Conservation (phyloP, 2,797 vertebrate species). For the Acrocephalus scirpaceus region DNA sequence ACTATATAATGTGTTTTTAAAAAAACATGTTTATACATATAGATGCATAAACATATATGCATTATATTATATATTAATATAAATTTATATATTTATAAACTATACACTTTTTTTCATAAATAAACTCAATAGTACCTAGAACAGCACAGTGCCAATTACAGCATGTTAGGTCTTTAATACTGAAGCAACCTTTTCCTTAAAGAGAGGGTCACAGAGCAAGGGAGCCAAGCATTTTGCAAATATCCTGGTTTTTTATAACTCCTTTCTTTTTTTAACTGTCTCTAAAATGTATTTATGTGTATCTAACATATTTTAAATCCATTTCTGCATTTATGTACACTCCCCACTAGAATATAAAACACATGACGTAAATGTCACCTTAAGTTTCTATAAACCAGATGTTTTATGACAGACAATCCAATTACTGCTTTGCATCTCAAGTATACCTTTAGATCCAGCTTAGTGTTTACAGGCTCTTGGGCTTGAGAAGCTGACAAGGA, state of each 20-base stretch:
- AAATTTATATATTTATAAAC: not conserved
- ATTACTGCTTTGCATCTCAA: not conserved
- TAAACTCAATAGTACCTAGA: not conserved
- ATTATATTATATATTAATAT: no score
- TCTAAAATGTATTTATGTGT: no score
- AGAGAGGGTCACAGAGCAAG: not conserved
- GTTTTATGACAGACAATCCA: constrained; percentile 11
- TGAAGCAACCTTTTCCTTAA: not conserved
- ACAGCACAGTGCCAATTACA: not conserved
- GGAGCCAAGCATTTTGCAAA: not conserved
- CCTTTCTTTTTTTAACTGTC: not conserved
- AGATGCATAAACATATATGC: not conserved
- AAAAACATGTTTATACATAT: not conserved
- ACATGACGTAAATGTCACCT: not conserved
- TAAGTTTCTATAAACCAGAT: not conserved
- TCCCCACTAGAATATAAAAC: not conserved
- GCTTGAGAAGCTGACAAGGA: constrained; percentile 46
- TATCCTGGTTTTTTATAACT: not conserved
- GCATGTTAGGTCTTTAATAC: not conserved
- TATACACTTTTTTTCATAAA: not conserved
- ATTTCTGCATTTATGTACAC: not conserved
- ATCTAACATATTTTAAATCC: not conserved
- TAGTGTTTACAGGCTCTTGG: constrained; percentile 87
- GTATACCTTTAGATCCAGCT: constrained; percentile 92
- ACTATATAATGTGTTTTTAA: rapidly evolving